Evolutionary conservation across 92 coral and sea anemone genomes (phyloP).

Genomic region (Heteractis magnifica): DNA sequence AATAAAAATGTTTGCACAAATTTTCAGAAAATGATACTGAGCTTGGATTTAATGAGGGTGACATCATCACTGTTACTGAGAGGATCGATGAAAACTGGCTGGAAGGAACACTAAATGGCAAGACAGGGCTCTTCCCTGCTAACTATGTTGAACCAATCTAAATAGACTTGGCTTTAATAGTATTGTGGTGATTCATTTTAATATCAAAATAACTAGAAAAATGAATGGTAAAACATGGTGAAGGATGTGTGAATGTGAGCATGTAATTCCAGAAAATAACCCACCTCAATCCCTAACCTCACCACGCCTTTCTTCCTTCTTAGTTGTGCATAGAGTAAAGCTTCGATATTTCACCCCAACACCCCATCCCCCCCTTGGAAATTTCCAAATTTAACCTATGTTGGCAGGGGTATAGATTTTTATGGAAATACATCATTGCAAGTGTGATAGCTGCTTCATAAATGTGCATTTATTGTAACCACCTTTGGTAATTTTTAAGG

Average conservation of each 20-base stretch:
- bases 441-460: too few species aligned
- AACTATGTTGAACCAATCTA: constrained; percentile 81
- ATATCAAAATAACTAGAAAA: background rate
- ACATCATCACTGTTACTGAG: constrained; percentile 71
- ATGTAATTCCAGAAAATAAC: background rate
- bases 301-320: too few species aligned
- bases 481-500: too few species aligned
- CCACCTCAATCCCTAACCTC: too few species aligned
- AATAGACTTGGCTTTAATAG: background rate
- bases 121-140: constrained; percentile 80
- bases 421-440: too few species aligned
- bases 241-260: background rate
- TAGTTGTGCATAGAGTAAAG: too few species aligned
- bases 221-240: background rate
- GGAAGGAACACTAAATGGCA: constrained; percentile 76
- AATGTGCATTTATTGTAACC: too few species aligned
- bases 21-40: constrained; percentile 85
- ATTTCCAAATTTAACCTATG: too few species aligned
- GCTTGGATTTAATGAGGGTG: constrained; percentile 91
- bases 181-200: background rate
- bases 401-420: too few species aligned
- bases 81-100: constrained; percentile 94
- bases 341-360: too few species aligned
- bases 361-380: too few species aligned
- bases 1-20: background rate